Percentiles rank a stretch among this genome's conserved stretches.
Conservation (phyloP, 2,888 invertebrate genomes). For the Rhodophaea formosa region DNA sequence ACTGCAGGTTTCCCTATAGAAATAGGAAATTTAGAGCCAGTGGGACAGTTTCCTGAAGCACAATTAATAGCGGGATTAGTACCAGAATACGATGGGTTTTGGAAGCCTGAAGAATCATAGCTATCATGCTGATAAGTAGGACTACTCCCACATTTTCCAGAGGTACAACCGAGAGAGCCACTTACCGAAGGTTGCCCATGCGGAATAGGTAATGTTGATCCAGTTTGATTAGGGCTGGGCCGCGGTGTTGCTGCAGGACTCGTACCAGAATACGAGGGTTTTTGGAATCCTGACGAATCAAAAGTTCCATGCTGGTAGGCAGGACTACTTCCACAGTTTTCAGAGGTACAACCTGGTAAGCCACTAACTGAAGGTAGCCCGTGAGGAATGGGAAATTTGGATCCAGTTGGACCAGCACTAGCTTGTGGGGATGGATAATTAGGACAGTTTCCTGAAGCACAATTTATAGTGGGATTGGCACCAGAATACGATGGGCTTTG, state of each 20-base stretch:
- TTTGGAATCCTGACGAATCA: neutral
- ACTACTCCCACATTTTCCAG: neutral
- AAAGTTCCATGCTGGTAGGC: too few species aligned
- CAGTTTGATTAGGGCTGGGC: too few species aligned
- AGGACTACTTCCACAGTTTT: too few species aligned
- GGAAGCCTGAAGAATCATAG: neutral
- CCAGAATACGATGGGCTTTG: neutral
- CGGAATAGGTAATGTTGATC: too few species aligned
- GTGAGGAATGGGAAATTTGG: neutral
- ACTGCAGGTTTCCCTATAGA: too few species aligned
- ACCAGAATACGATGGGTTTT: neutral
- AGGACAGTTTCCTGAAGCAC: slow-evolving; percentile 18
- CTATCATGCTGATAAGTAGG: neutral
- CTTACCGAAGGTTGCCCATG: neutral
- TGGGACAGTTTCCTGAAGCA: slow-evolving; percentile 17
- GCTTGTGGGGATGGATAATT: neutral
- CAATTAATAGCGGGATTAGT: neutral
- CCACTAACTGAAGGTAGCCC: neutral
- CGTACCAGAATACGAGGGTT: neutral
- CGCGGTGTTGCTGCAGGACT: too few species aligned
- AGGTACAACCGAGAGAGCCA: neutral
- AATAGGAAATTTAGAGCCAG: too few species aligned
- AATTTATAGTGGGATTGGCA: neutral
- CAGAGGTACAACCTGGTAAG: too few species aligned
- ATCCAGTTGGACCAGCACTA: neutral